Conservation (phyloP, 2,113 vertebrate species). For the Isurus oxyrinchus region DNA sequence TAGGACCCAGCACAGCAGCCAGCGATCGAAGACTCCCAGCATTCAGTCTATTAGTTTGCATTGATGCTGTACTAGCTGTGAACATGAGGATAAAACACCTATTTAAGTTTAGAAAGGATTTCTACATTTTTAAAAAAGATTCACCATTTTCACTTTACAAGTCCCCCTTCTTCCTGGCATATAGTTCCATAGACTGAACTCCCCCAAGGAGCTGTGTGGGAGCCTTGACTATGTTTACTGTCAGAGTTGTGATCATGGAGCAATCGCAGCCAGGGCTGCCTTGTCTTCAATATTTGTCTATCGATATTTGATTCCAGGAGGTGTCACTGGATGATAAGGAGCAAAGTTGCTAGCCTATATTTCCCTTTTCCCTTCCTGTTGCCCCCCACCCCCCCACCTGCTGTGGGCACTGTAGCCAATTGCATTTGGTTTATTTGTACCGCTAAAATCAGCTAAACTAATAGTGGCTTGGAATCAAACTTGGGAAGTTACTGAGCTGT, state of each 20-base stretch:
- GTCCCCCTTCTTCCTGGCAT: background rate
- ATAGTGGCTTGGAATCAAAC: background rate
- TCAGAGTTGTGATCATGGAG: background rate
- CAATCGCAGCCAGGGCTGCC: background rate
- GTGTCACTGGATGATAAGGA: background rate
- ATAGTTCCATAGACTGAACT: background rate
- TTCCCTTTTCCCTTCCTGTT: background rate
- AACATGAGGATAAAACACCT: background rate
- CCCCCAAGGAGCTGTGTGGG: background rate
- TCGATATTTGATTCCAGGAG: background rate
- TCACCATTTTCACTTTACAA: background rate
- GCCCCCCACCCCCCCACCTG: no score
- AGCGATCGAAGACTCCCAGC: background rate
- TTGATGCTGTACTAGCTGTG: background rate
- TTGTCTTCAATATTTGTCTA: background rate
- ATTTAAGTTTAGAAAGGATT: background rate
- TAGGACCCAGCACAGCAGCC: no score
- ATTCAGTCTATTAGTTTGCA: background rate
- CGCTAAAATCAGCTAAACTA: background rate
- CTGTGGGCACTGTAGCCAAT: background rate
- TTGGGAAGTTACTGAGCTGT: background rate
- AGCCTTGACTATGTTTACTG: background rate
- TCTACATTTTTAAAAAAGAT: background rate
- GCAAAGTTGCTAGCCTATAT: background rate
- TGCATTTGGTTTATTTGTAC: background rate